phyloP scores from a whole-genome alignment of 1,140 invertebrate genomes.

The Meloidogyne floridensis region DNA sequence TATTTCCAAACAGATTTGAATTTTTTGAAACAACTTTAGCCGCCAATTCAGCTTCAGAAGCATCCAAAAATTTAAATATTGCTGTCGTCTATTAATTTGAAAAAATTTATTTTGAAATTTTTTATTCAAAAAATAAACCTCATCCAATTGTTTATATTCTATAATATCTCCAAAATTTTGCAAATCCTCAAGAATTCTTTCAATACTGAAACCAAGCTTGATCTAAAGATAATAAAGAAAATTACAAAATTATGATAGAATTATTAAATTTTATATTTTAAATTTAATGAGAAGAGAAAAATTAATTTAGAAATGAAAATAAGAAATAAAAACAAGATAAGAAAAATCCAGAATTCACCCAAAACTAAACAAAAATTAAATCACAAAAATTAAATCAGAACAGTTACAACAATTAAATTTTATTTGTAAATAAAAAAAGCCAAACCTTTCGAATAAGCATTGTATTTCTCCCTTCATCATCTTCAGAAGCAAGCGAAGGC shows the following conservation, averaged over 20 bases:
- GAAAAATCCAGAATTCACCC: no score
- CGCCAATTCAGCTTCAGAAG: background rate
- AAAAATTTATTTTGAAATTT: background rate
- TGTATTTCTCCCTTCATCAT: background rate
- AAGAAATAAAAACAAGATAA: no score
- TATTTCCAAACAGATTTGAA: background rate
- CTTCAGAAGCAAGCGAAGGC: slow-evolving; percentile 4
- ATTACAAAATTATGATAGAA: no score
- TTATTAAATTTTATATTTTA: no score
- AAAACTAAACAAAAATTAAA: no score
- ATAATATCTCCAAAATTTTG: slow-evolving; percentile 9
- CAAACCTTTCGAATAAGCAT: slow-evolving; percentile 6
- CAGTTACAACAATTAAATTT: no score
- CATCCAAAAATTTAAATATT: slow-evolving; percentile 10
- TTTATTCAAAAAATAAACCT: background rate
- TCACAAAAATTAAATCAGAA: no score
- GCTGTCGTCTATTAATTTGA: background rate
- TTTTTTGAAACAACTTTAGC: slow-evolving; percentile 7
- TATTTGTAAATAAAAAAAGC: background rate
- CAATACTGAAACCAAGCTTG: background rate
- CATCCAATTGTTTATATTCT: background rate
- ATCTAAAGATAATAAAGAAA: background rate
- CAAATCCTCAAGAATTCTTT: background rate
- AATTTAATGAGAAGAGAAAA: no score
- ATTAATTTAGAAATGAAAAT: no score